These are phyloP conservation scores for Sinopyrophorus schimmeli DNA, from an alignment of 2,888 invertebrate genomes.

Conservation along the genomic window DNA sequence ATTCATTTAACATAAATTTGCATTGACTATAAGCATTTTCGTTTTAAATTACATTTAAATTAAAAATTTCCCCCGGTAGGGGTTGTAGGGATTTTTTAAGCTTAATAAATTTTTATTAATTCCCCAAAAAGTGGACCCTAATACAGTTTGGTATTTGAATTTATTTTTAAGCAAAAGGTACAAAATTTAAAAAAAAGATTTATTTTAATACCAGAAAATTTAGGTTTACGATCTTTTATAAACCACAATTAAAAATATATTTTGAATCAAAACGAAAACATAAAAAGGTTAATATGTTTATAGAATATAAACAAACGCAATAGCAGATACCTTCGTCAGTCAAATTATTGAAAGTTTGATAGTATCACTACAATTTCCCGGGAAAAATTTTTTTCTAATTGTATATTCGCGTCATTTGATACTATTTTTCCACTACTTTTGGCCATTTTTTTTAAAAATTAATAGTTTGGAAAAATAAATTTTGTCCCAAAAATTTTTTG, in stretches of 20 bases:
- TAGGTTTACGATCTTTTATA: no score
- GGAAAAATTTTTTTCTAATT: constrained; percentile 15
- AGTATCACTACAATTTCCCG: constrained; percentile 40
- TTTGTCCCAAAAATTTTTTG: no score
- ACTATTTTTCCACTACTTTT: constrained; percentile 53
- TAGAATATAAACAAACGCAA: constrained; percentile 8
- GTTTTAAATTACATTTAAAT: no score
- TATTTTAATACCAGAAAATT: no score
- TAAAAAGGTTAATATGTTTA: constrained; percentile 16
- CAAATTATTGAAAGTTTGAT: constrained; percentile 43
- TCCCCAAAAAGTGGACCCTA: no score
- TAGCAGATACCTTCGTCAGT: constrained; percentile 41
- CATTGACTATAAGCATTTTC: constrained; percentile 27
- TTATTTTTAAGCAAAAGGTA: no score
- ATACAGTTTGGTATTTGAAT: no score
- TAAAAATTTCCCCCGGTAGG: no score
- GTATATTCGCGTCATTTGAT: constrained; percentile 49
- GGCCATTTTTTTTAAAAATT: constrained; percentile 50
- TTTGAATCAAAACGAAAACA: constrained; percentile 13
- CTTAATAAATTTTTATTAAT: no score
- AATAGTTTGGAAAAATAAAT: constrained; percentile 41
- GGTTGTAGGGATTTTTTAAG: no score
- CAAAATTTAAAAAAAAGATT: no score
- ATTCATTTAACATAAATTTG: constrained; percentile 25
- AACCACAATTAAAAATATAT: no score